Conservation (phyloP, 2,888 invertebrate species). For the Troglohyphantes excavatus region DNA sequence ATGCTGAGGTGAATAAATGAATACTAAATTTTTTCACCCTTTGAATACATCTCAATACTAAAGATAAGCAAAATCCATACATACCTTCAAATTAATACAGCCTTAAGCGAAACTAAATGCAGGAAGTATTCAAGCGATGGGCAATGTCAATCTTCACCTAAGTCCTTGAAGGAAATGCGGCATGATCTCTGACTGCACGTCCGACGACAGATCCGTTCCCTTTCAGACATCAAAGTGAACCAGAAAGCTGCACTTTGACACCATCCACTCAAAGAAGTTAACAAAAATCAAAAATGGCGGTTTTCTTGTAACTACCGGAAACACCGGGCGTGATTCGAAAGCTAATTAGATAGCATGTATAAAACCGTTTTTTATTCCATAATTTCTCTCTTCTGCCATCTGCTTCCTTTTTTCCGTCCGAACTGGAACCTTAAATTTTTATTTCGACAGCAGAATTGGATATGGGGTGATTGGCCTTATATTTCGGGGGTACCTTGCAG, state of each 20-base stretch:
- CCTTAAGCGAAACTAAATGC: too few relatives aligned
- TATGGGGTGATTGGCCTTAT: slow-evolving; percentile 40
- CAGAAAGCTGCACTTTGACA: not conserved
- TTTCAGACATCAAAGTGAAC: not conserved
- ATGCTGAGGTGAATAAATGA: too few relatives aligned
- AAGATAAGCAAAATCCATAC: too few relatives aligned
- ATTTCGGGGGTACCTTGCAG: not conserved
- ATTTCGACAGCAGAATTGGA: slow-evolving; percentile 41
- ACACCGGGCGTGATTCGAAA: slow-evolving; percentile 55
- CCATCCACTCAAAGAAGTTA: slow-evolving; percentile 19
- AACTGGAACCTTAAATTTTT: slow-evolving; percentile 41
- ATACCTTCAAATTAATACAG: too few relatives aligned
- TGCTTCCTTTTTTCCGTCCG: slow-evolving; percentile 42
- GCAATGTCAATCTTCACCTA: not conserved
- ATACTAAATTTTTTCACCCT: too few relatives aligned
- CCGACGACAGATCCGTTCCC: too few relatives aligned
- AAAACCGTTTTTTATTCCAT: slow-evolving; percentile 60
- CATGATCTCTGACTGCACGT: too few relatives aligned
- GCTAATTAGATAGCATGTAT: slow-evolving; percentile 59
- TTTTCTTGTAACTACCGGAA: slow-evolving; percentile 58
- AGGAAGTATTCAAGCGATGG: too few relatives aligned
- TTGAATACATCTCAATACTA: too few relatives aligned
- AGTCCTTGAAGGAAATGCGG: not conserved
- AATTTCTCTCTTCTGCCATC: slow-evolving; percentile 49
- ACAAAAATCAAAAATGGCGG: slow-evolving; percentile 7